phyloP scores from a whole-genome alignment of 2,888 invertebrate species.

The Liopterus haemorrhoidalis region DNA sequence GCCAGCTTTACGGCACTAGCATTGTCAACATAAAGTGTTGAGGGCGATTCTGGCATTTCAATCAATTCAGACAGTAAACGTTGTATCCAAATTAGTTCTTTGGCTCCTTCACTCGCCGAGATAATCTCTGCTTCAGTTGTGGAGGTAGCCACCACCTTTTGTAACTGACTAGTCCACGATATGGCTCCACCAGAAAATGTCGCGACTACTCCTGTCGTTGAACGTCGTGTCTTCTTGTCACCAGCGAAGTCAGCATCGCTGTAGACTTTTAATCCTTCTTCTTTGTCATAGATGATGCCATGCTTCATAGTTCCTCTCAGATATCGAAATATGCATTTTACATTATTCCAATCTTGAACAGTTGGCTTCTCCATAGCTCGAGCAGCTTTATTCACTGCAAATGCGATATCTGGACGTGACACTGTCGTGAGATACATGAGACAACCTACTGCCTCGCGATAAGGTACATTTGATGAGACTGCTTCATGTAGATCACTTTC shows the following conservation, averaged over 20 bases:
- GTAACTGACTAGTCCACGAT: slow-evolving; percentile 14
- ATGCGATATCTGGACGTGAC: slow-evolving; percentile 9
- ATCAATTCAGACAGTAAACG: neutral
- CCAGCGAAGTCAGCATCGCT: slow-evolving; percentile 23
- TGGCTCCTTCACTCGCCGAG: slow-evolving; percentile 17
- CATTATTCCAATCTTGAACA: slow-evolving; percentile 10
- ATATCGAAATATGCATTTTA: slow-evolving; percentile 12
- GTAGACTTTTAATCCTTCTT: slow-evolving; percentile 18
- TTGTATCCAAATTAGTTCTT: slow-evolving; percentile 12
- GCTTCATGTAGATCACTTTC: slow-evolving; percentile 7
- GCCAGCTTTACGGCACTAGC: too few relatives aligned
- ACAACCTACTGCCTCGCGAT: slow-evolving; percentile 15
- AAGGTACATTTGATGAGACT: slow-evolving; percentile 4
- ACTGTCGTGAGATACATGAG: slow-evolving; percentile 10
- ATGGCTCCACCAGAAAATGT: slow-evolving; percentile 5
- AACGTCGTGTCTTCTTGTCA: slow-evolving; percentile 19
- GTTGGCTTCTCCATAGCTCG: slow-evolving; percentile 9
- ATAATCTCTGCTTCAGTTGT: slow-evolving; percentile 18
- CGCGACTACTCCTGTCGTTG: slow-evolving; percentile 13
- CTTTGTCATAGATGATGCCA: slow-evolving; percentile 6
- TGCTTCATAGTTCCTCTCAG: slow-evolving; percentile 2
- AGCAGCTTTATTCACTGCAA: slow-evolving; percentile 16
- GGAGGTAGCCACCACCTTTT: slow-evolving; percentile 13
- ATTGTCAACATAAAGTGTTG: too few relatives aligned
- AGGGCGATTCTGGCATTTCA: neutral